Conservation (phyloP, 2,888 invertebrate genomes). For the Gymnocheta viridis region DNA sequence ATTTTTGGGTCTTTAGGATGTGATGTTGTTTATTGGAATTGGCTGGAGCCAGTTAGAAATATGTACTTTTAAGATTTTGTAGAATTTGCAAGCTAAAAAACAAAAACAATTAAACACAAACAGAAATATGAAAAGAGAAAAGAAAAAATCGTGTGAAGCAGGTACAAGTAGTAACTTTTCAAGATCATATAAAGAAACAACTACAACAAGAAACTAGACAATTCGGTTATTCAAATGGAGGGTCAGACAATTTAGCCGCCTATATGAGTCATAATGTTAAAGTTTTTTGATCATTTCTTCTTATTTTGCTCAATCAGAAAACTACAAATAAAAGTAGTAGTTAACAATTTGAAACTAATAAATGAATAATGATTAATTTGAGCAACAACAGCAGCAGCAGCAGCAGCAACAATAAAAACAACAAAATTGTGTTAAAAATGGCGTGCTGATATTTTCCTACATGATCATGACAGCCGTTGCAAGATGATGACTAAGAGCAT, state of each 20-base stretch:
- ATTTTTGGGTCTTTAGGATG: constrained; percentile 57
- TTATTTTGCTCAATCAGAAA: constrained; percentile 38
- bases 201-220: constrained; percentile 42
- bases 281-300: constrained; percentile 41
- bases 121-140: constrained; percentile 1
- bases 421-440: constrained; percentile 59
- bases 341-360: constrained; percentile 62
- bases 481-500: constrained; percentile 59
- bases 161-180: constrained; percentile 58
- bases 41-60: constrained; percentile 68
- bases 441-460: constrained; percentile 11
- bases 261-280: constrained; percentile 57
- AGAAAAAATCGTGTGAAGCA: constrained; percentile 61
- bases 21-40: constrained; percentile 54
- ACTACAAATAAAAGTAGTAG: constrained; percentile 37
- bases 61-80: constrained; percentile 26
- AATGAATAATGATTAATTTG: constrained; percentile 66
- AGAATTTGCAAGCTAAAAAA: constrained; percentile 55
- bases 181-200: constrained; percentile 52
- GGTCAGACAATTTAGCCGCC: constrained; percentile 55
- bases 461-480: constrained; percentile 50
- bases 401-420: constrained; percentile 19
- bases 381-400: constrained; percentile 23
- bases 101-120: constrained; percentile 41
- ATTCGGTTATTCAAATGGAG: constrained; percentile 55